A percentile compares a stretch with the other conserved stretches of the same genome.
Conservation (phyloP, 1,140 invertebrate species). For the Drosophila rhopaloa region DNA sequence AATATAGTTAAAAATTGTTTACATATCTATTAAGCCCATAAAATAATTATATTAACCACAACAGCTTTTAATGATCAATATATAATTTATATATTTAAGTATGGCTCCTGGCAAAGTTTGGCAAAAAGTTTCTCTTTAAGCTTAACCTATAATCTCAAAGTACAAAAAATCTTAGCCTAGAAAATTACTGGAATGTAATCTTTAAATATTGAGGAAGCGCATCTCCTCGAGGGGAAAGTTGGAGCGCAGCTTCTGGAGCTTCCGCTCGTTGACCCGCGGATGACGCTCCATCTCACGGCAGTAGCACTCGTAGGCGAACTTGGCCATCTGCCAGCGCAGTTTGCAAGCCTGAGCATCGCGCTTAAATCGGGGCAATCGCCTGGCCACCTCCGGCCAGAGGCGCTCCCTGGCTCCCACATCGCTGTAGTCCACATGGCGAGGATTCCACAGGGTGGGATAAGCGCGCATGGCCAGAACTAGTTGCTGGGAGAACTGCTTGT, state of each 20-base stretch:
- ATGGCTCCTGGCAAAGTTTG: background rate
- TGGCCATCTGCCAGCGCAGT: slow-evolving; percentile 76
- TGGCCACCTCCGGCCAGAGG: slow-evolving; percentile 66
- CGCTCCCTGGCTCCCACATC: slow-evolving; percentile 68
- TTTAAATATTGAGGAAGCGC: slow-evolving; percentile 62
- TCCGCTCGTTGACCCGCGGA: slow-evolving; percentile 56
- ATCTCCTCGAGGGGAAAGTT: slow-evolving; percentile 79
- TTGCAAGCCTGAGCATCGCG: slow-evolving; percentile 67
- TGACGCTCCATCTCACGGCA: slow-evolving; percentile 61
- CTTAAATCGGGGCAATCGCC: slow-evolving; percentile 65
- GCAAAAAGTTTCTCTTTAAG: slow-evolving; percentile 27
- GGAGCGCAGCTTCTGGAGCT: slow-evolving; percentile 59
- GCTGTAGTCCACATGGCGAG: slow-evolving; percentile 62
- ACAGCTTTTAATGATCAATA: background rate
- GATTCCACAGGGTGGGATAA: slow-evolving; percentile 75
- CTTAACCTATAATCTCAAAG: slow-evolving; percentile 27
- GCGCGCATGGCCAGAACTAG: slow-evolving; percentile 58
- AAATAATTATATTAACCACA: background rate
- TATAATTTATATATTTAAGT: background rate
- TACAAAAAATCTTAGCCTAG: slow-evolving; percentile 8
- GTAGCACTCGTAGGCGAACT: slow-evolving; percentile 75
- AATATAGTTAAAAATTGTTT: no score
- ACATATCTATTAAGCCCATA: no score
- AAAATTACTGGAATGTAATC: slow-evolving; percentile 10
- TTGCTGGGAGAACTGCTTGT: slow-evolving; percentile 71